Evolutionary conservation across 2,888 invertebrate species (phyloP).

Genomic region (Suillia variegata): DNA sequence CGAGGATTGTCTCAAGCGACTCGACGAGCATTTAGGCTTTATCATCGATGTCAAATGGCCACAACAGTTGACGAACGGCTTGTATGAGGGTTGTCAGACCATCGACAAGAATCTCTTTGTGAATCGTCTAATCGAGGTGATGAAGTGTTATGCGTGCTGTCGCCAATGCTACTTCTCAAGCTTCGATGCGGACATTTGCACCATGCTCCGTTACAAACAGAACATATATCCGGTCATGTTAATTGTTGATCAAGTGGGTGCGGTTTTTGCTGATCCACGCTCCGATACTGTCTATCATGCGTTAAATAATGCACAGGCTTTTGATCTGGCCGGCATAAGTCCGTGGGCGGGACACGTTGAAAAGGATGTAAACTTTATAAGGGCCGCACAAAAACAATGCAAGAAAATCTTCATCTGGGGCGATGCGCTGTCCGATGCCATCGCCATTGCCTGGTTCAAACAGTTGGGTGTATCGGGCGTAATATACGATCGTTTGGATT

Average conservation of each 20-base stretch:
- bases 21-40: slow-evolving; percentile 89
- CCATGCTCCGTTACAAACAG: slow-evolving; percentile 92
- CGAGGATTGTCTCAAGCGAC: slow-evolving; percentile 76
- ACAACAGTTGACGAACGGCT: slow-evolving; percentile 84
- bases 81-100: slow-evolving; percentile 80
- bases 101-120: slow-evolving; percentile 92
- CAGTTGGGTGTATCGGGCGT: slow-evolving; percentile 88
- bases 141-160: slow-evolving; percentile 77
- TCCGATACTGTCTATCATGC: slow-evolving; percentile 80
- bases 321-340: slow-evolving; percentile 84
- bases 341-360: slow-evolving; percentile 90
- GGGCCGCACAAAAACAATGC: slow-evolving; percentile 73
- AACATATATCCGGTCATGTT: slow-evolving; percentile 97
- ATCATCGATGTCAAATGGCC: slow-evolving; percentile 99
- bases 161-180: slow-evolving; percentile 91
- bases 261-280: slow-evolving; percentile 79
- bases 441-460: slow-evolving; percentile 82
- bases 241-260: too few species aligned
- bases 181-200: slow-evolving; percentile 95
- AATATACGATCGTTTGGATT: slow-evolving; percentile 90
- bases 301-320: slow-evolving; percentile 78
- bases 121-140: slow-evolving; percentile 83
- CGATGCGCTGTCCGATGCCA: slow-evolving; percentile 86
- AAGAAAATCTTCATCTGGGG: slow-evolving; percentile 96
- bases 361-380: slow-evolving; percentile 75